Conservation (phyloP, 2,797 vertebrate genomes). For the Balearica regulorum region DNA sequence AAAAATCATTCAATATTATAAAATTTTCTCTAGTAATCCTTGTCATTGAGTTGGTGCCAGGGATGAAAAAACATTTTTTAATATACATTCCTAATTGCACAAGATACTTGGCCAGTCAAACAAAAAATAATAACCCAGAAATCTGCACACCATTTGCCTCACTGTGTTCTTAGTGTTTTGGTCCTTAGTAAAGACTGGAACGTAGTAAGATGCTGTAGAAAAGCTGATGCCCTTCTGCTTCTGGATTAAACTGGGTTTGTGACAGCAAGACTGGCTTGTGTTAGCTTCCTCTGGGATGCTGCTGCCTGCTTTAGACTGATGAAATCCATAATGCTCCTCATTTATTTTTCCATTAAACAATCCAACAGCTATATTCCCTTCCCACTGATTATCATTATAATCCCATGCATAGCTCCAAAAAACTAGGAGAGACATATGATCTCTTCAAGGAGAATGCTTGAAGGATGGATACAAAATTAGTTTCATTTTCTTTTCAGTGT, state of each 20-base stretch:
- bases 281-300: background rate
- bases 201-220: background rate
- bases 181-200: background rate
- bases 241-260: background rate
- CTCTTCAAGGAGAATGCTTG: background rate
- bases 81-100: background rate
- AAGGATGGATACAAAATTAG: background rate
- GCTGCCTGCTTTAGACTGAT: background rate
- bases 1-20: rapidly evolving
- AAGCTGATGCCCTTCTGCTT: background rate
- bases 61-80: background rate
- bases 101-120: background rate
- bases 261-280: background rate
- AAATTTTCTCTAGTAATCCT: background rate
- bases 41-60: background rate
- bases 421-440: background rate
- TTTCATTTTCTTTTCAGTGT: background rate
- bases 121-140: background rate
- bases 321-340: background rate
- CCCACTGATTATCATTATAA: background rate
- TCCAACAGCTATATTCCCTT: background rate
- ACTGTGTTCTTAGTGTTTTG: background rate
- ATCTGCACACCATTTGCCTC: background rate
- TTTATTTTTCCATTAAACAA: background rate
- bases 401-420: background rate